phyloP scores from a whole-genome alignment of 2,888 invertebrate genomes.

The Aphodius granarius region DNA sequence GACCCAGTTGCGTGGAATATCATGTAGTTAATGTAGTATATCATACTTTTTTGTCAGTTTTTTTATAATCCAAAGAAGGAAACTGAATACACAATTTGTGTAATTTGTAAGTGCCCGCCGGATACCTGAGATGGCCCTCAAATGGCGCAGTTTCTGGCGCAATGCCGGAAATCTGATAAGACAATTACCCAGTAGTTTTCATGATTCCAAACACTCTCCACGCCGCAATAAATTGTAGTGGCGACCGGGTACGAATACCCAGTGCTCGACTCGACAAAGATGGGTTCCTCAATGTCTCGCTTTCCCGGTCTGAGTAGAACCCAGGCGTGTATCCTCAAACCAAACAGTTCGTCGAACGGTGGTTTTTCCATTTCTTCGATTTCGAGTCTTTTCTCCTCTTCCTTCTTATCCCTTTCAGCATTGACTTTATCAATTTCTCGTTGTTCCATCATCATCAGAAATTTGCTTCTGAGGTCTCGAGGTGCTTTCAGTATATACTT shows the following conservation, averaged over 20 bases:
- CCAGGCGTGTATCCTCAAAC: constrained; percentile 82
- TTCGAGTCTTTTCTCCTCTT: constrained; percentile 42
- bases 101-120: too few species aligned
- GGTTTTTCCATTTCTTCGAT: constrained; percentile 60
- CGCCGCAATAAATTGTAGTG: constrained; percentile 67
- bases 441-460: constrained; percentile 59
- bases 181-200: constrained; percentile 77
- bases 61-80: too few species aligned
- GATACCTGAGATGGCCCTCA: too few species aligned
- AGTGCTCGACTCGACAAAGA: constrained; percentile 85
- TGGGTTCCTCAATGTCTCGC: constrained; percentile 63
- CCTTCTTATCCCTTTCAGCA: constrained; percentile 43
- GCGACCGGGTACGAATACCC: constrained; percentile 65
- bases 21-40: too few species aligned
- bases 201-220: constrained; percentile 87
- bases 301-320: constrained; percentile 66
- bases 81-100: too few species aligned
- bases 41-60: too few species aligned
- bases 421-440: constrained; percentile 51
- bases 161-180: not conserved
- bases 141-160: too few species aligned
- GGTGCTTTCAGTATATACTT: constrained; percentile 59
- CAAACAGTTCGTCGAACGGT: constrained; percentile 66
- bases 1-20: too few species aligned
- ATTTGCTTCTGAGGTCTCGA: constrained; percentile 61